These are phyloP conservation scores for Labroides dimidiatus DNA, from an alignment of 2,797 vertebrate genomes.

Conservation along the genomic window DNA sequence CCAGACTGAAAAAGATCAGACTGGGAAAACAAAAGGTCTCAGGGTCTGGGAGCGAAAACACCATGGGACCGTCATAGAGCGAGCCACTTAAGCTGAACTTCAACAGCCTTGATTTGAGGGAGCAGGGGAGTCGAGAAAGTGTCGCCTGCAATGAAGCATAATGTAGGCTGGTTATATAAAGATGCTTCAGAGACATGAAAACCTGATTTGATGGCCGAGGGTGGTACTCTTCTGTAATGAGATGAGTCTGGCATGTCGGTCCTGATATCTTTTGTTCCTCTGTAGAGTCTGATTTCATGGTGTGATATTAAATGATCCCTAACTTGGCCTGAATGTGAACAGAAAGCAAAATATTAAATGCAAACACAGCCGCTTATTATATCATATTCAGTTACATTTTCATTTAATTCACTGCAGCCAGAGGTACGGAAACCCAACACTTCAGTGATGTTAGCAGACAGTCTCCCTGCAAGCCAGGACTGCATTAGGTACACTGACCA, in stretches of 20 bases:
- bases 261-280: not conserved
- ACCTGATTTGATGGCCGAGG: not conserved
- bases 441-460: slow-evolving; percentile 12
- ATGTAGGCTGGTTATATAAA: slow-evolving; percentile 24
- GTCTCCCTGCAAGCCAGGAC: slow-evolving; percentile 36
- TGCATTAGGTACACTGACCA: slow-evolving; percentile 20
- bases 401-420: not conserved
- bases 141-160: not conserved
- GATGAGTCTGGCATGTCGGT: not conserved
- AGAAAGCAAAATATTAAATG: slow-evolving; percentile 6
- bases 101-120: not conserved
- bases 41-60: not conserved
- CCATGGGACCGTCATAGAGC: slow-evolving; percentile 1
- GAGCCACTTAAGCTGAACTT: not conserved
- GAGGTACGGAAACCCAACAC: slow-evolving; percentile 21
- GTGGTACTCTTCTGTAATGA: not conserved
- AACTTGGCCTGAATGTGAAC: not conserved
- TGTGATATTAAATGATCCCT: not conserved
- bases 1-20: slow-evolving; percentile 30
- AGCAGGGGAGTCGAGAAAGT: not conserved
- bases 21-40: slow-evolving; percentile 3
- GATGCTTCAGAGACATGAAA: slow-evolving; percentile 6
- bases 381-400: slow-evolving; percentile 13
- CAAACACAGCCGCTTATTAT: not conserved
- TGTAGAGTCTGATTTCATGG: not conserved